These are phyloP conservation scores for Cranoglanis bouderius DNA, from an alignment of 2,113 vertebrate species.

Conservation along the genomic window DNA sequence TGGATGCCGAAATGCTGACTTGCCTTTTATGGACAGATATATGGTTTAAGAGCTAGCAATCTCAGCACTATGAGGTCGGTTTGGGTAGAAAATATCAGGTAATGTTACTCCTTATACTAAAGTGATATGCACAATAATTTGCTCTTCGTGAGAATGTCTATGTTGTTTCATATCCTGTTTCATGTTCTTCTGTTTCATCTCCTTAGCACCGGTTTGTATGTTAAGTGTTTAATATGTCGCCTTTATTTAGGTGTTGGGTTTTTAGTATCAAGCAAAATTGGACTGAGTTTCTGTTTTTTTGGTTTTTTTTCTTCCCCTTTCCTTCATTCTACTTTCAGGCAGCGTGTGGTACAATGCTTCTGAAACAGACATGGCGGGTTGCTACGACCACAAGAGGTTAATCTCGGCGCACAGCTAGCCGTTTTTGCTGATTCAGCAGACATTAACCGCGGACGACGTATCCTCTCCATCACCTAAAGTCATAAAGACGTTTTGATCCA, in stretches of 20 bases:
- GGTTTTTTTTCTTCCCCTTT: not conserved
- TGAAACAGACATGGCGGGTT: slow-evolving; percentile 37
- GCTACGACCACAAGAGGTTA: slow-evolving; percentile 39
- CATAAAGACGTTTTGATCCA: not conserved
- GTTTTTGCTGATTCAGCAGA: slow-evolving; percentile 36
- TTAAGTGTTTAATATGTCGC: not conserved
- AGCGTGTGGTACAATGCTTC: slow-evolving; percentile 59
- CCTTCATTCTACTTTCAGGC: slow-evolving; percentile 58
- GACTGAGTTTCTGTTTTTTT: not conserved
- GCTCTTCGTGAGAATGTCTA: not conserved
- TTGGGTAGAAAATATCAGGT: not conserved
- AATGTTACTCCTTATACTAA: not conserved
- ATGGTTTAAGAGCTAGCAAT: not conserved
- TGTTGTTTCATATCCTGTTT: slow-evolving; percentile 29
- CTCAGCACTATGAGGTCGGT: not conserved
- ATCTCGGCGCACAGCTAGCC: slow-evolving; percentile 8
- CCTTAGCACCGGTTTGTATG: not conserved
- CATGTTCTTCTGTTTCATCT: not conserved
- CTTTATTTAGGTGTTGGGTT: not conserved
- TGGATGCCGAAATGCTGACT: slow-evolving; percentile 20
- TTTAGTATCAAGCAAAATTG: not conserved
- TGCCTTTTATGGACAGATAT: not conserved
- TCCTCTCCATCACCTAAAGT: not conserved
- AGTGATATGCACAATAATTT: not conserved
- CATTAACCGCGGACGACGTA: not conserved